Conservation (phyloP, 2,888 invertebrate genomes). For the Drosophila formosana region DNA sequence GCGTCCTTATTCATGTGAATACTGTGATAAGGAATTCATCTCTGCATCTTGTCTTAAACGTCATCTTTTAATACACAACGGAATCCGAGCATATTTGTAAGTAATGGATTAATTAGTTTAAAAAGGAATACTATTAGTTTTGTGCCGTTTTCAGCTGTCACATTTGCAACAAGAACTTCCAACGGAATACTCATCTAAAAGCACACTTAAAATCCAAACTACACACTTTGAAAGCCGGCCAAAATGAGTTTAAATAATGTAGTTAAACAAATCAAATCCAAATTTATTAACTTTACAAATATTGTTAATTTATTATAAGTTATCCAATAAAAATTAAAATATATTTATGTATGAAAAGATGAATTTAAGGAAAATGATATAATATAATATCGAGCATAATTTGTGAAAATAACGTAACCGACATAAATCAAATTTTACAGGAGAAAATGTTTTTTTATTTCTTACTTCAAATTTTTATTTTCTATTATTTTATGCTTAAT, state of each 20-base stretch:
- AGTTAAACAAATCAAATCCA: not conserved
- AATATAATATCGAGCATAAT: too few species aligned
- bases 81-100: slow-evolving; percentile 57
- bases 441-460: too few species aligned
- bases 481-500: too few species aligned
- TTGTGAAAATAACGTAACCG: too few species aligned
- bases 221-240: slow-evolving; percentile 31
- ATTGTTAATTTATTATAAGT: not conserved
- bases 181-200: slow-evolving; percentile 66
- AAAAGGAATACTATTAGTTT: not conserved
- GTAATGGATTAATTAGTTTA: slow-evolving; percentile 19
- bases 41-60: slow-evolving; percentile 81
- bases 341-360: not conserved
- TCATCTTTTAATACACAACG: slow-evolving; percentile 68
- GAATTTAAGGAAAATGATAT: too few species aligned
- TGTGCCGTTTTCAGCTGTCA: slow-evolving; percentile 44
- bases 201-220: slow-evolving; percentile 64
- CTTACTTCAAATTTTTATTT: too few species aligned
- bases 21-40: slow-evolving; percentile 77
- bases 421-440: too few species aligned
- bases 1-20: slow-evolving; percentile 75
- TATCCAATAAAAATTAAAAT: not conserved
- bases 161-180: slow-evolving; percentile 58
- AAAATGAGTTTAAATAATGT: not conserved
- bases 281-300: not conserved